Percentiles rank a stretch among this genome's conserved stretches.
Evolutionary conservation across 2,888 invertebrate species (phyloP).

Genomic region (Macropis europaea): DNA sequence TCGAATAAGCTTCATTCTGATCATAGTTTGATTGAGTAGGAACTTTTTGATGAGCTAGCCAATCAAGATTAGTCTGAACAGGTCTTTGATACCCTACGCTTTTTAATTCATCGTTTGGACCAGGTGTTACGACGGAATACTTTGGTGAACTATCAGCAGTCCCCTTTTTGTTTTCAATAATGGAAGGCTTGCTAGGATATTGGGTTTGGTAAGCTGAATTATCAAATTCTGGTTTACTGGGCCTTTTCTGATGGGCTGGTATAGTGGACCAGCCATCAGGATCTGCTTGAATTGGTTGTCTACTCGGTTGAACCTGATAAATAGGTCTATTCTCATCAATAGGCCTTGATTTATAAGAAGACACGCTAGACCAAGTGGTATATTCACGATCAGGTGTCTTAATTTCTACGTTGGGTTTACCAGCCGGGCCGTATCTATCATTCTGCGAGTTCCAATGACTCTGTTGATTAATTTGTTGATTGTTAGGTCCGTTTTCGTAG

Average conservation of each 20-base stretch:
- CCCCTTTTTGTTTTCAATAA: no score
- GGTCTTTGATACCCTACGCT: no score
- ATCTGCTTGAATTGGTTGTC: slow-evolving; percentile 20
- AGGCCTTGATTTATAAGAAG: background rate
- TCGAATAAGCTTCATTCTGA: background rate
- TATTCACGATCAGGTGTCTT: no score
- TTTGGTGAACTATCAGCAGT: no score
- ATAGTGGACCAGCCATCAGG: slow-evolving; percentile 15
- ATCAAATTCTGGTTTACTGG: no score
- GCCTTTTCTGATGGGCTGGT: slow-evolving; percentile 21
- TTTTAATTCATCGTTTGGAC: no score
- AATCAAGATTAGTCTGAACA: no score
- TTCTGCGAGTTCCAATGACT: background rate
- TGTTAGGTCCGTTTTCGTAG: slow-evolving; percentile 11
- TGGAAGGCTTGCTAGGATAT: no score
- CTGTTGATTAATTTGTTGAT: background rate
- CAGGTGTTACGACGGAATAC: no score
- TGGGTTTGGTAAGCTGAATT: no score
- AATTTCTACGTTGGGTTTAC: slow-evolving; percentile 3
- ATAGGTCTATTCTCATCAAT: slow-evolving; percentile 3
- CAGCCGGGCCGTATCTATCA: background rate
- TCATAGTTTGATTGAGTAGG: background rate
- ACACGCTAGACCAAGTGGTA: background rate
- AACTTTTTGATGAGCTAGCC: no score
- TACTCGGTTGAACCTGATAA: slow-evolving; percentile 15